Evolutionary conservation across 2,113 vertebrate genomes (phyloP), one percentile per base, ranked within the genome.

Genomic region (Ploceus nigricollis): DNA sequence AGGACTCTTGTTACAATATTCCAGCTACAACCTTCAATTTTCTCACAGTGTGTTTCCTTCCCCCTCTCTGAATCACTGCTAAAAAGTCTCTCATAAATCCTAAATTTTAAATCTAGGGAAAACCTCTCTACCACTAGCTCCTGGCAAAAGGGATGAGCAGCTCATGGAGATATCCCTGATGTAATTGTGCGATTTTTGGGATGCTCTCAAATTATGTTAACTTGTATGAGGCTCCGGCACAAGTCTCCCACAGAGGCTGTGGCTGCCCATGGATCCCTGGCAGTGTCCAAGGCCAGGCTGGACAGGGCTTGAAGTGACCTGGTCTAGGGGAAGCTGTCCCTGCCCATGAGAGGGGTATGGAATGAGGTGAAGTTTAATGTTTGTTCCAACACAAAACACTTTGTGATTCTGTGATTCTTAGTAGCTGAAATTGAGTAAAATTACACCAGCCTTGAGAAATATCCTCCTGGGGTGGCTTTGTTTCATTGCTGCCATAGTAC

Each of bases 261-360:
- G 45, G 39, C 33, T 75, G 16, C 2, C 33, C 45, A 60, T 44
- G 42, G 7, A 61, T 47, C 24, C 5, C 25, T 54, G 47, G 30
- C 3, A 61, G 4, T 31, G 30, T 27, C 8, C 61, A 35, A 47
- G 24, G 14, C 17, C 45, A 39, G 23, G 13, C 1, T 61, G 63
- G 63, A 31, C 0, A 2, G n/a, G 21, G 21, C 21, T 76, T 31
- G 21, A 8, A 54, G 30, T 4, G 10, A 4, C 17, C 18, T 63
- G 17, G 30, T 0, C 0, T 3, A 9, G 63, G n/a, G 47, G 11
- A 61, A 61, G 4, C 0, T 40, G 20, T 27, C n/a, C 23, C 39
- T 68, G 53, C 24, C n/a, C 12, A 3, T 19, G n/a, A 30, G 4
- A 60, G 17, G 30, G 3, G 2, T 25, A 23, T 42, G 30, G 31